Percentiles rank a stretch among this genome's conserved stretches.
Conservation (phyloP, 2,797 vertebrate species). For the Pseudochirops corinnae region DNA sequence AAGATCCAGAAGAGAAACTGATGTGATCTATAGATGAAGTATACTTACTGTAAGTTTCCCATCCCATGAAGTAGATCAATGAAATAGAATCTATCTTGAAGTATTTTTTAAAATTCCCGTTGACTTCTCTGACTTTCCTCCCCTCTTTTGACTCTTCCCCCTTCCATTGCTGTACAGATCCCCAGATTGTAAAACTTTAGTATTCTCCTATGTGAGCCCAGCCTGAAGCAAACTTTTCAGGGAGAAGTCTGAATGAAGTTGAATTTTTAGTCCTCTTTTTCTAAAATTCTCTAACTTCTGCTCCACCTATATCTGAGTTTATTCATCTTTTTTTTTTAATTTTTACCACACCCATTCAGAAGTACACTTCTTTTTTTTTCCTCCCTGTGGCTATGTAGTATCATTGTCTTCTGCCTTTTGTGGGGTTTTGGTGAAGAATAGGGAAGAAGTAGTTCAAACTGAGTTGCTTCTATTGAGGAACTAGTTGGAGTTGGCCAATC, state of each 20-base stretch:
- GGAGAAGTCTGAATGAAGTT: not conserved
- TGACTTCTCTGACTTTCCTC: not conserved
- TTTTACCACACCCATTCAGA: not conserved
- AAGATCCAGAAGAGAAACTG: not conserved
- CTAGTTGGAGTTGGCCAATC: not conserved
- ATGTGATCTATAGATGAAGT: not conserved
- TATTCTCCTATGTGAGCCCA: not conserved
- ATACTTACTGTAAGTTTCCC: not conserved
- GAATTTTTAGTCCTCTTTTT: not conserved
- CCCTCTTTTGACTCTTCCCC: not conserved
- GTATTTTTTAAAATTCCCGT: not conserved
- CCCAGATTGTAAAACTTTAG: not conserved
- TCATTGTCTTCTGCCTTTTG: not conserved
- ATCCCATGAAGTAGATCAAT: not conserved
- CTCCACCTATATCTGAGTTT: not conserved
- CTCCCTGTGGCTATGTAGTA: not conserved
- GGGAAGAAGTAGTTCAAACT: not conserved
- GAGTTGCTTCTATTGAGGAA: not conserved
- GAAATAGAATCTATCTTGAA: not conserved
- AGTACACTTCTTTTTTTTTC: not conserved
- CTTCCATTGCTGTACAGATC: not conserved
- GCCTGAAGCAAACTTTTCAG: not conserved
- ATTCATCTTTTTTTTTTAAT: not conserved
- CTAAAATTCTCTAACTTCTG: not conserved
- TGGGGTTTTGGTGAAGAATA: not conserved